Base-by-base conservation (phyloP, 2,797 vertebrate genomes). In the Oophaga sylvatica region DNA sequence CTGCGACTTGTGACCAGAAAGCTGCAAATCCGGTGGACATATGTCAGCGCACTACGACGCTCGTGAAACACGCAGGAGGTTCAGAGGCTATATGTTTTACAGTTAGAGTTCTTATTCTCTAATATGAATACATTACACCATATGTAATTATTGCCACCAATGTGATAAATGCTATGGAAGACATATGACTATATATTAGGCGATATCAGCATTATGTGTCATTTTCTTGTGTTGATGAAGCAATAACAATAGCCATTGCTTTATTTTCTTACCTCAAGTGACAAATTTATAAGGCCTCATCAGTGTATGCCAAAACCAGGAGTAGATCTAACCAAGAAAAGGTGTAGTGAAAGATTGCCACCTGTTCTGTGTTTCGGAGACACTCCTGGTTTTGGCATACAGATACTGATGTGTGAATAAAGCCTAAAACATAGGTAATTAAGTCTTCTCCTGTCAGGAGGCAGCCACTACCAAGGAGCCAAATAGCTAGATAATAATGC, bases 401-500 rank as follows among this genome's bases (percentile, higher is more conserved):
- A 41, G 5, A 41, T 41, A 41, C 35, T 41, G 35, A 41, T 41
- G 35, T 41, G 35, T 41, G 35, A 41, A 41, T 41, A 5, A 41
- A 41, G 35, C 35, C 35, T 41, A 41, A 41, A 4, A 41, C 35
- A 3, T 3, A 41, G 5, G 35, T 26, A 84, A 75, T 84, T 75
- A 84, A 29, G 31, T 84, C n/a, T 62, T 73, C 56, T 62, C 35
- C 67, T 73, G 57, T 60, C 57, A 19, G n/a, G 68, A 81, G 63
- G 53, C 63, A 80, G 65, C 29, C n/a, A 11, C 80, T 82, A 56
- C 63, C 81, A 79, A 48, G 76, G 56, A 48, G 63, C 86, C 75
- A 80, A 79, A 79, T 77, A 15, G 81, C 56, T 71, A 80, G 81
- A 87, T 88, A 67, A 80, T 88, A 83, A 73, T 78, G 87, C 81